Evolutionary conservation across 92 coral and sea anemone genomes (phyloP), one percentile per base, ranked within the genome.

Genomic region (Phenganax subtilis): DNA sequence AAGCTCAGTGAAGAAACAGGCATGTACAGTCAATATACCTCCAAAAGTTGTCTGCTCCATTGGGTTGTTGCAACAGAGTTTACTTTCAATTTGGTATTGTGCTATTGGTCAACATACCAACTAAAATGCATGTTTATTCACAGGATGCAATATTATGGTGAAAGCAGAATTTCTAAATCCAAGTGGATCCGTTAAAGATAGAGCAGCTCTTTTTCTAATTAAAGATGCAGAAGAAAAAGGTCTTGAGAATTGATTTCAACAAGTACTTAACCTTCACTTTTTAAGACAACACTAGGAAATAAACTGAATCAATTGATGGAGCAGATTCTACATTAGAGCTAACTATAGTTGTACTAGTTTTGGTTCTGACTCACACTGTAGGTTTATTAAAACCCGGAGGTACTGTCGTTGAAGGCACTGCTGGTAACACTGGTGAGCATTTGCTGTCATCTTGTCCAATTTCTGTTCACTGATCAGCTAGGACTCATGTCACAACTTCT

Each of bases 191-290:
- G 97, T 93, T 7, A 93, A 93, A 85, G 98, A 93, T 75, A 89
- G 98, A 52, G 98, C 98, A 30, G 98, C 98, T 62, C 81, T 93
- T 25, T 93, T 83, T 73, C 84, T 93, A 53, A 72, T 93, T 16
- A 91, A 93, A 60, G 97, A 93, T 82, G 98, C 97, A 28, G 98
- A 93, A 76, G 97, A 93, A 86, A 90, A 93, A 87, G 98, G 98
- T 91, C 54, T 61, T 81, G 74, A 20, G 6, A 8, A 0, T 84
- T 8, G 44, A 72, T 25, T 25, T 29, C 54, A 44, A 16, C 9
- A 54, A 44, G 10, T 59, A 75, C 54, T 84, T 72, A 37, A 5
- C 47, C 47, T 0, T 37, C 5, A 37, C 47, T 0, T 37, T 37
- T 37, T 37, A 37, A 37, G 47, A 37, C 47, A 37, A 37, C 65